Base-by-base conservation (phyloP, 1,140 invertebrate species). In the Trichonephila clavipes region DNA sequence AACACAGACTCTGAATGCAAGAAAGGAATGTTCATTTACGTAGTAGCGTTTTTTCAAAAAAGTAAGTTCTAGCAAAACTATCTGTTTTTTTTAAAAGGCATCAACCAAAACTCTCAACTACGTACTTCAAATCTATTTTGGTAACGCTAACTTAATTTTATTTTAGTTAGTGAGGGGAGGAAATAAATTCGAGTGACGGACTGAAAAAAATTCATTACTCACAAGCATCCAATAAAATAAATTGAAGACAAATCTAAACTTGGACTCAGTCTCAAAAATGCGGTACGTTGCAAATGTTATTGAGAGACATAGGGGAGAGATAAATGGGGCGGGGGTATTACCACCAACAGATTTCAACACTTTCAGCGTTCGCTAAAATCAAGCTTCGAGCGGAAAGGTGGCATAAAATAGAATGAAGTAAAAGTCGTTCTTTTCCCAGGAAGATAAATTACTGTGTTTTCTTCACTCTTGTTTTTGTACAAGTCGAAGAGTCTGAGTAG, bases 401-500 rank as follows among this genome's bases (percentile, higher is more conserved):
- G 34, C 72, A 64, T 19, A 21, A 64, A 64, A 21, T 18, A 62
- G 16, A 77, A 77, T 3, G 28, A 77, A 34, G 12, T 34, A 77
- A 40, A 34, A 77, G 28, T 34, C 16, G 18, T 18, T 24, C 10
- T 34, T 40, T 77, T 40, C 34, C 28, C 72, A 19, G 18, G 72
- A 77, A 77, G 72, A 77, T 77, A 77, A 77, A 77, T 77, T 77
- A 40, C 72, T 64, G 18, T 21, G 72, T 77, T 77, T 77, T 77
- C 72, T 77, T 77, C 72, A 34, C 72, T 77, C 72, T 77, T 77
- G 72, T 40, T 40, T 34, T 69, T 72, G 5, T 64, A 21, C 28
- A 18, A 77, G 72, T 34, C 28, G 72, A 77, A 40, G 28, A 77
- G 12, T 40, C 24, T 77, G 72, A 77, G 69, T 34, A 40, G 28